Evolutionary conservation across 2,113 vertebrate genomes (phyloP).

Genomic region (Sapajus apella): DNA sequence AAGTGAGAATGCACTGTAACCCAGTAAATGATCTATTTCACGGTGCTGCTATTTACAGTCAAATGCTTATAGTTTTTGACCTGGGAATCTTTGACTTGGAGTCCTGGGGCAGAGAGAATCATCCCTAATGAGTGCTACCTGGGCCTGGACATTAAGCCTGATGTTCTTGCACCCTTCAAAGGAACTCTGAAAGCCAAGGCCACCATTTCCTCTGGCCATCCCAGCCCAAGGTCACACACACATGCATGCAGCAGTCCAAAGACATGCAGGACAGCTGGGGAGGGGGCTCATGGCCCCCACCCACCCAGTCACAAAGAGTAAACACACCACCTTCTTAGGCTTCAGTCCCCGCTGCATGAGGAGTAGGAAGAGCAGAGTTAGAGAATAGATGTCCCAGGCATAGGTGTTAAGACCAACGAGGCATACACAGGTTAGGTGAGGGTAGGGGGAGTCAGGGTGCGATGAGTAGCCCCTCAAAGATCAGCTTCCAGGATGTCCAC

Average conservation of each 20-base stretch:
- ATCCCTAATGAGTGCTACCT: background rate
- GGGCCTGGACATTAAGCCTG: background rate
- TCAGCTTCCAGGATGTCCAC: background rate
- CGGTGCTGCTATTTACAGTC: background rate
- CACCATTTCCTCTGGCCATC: conserved; percentile 67
- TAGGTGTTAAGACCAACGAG: background rate
- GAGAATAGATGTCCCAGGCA: conserved; percentile 42
- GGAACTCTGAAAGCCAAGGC: conserved; percentile 38
- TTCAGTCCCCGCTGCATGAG: conserved; percentile 94
- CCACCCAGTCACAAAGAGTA: conserved; percentile 78
- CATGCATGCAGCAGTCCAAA: conserved; percentile 73
- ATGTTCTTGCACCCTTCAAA: background rate
- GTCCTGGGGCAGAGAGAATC: background rate
- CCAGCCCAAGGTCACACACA: conserved; percentile 36
- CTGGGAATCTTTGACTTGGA: background rate
- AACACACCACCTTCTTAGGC: conserved; percentile 95
- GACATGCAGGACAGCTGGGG: conserved; percentile 77
- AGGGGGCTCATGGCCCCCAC: conserved; percentile 46
- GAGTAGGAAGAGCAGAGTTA: conserved; percentile 84
- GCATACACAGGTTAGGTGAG: background rate
- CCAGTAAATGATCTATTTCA: background rate
- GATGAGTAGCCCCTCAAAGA: background rate
- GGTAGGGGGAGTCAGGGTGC: background rate
- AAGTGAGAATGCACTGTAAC: background rate
- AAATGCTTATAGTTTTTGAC: background rate